phyloP scores from a whole-genome alignment of 2,113 vertebrate genomes.

The Sorex araneus region DNA sequence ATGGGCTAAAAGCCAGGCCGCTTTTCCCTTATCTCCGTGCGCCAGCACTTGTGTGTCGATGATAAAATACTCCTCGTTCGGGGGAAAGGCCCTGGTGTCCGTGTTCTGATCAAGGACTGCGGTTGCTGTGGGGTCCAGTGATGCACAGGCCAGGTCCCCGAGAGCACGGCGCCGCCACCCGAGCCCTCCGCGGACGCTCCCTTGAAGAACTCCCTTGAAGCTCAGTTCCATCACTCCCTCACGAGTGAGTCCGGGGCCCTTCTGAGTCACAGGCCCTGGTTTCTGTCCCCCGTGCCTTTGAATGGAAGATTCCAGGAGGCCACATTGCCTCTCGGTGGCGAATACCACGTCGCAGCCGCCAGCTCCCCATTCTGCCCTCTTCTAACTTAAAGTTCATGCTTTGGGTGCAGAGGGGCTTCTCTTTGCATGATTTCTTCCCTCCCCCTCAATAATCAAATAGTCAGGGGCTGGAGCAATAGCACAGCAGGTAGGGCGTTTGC shows the following conservation, averaged over 20 bases:
- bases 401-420: not conserved
- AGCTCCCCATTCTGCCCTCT: not conserved
- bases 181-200: not conserved
- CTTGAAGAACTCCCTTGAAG: not conserved
- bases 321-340: not conserved
- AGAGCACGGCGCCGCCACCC: not conserved
- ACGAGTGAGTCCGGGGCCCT: not conserved
- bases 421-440: not conserved
- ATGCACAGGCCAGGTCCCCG: not conserved
- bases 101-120: not conserved
- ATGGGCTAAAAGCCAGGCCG: not conserved
- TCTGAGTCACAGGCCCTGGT: not conserved
- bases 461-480: no score
- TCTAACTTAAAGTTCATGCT: not conserved
- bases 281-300: not conserved
- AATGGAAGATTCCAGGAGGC: not conserved
- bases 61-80: constrained; percentile 25
- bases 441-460: no score
- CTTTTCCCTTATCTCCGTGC: constrained; percentile 53
- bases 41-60: constrained; percentile 47
- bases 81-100: not conserved
- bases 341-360: not conserved
- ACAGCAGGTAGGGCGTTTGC: no score
- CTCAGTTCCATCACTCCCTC: not conserved
- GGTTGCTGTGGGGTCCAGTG: not conserved